A percentile compares a stretch with the other conserved stretches of the same genome.
phyloP scores from a whole-genome alignment of 2,797 vertebrate genomes.

The Mallotus villosus region DNA sequence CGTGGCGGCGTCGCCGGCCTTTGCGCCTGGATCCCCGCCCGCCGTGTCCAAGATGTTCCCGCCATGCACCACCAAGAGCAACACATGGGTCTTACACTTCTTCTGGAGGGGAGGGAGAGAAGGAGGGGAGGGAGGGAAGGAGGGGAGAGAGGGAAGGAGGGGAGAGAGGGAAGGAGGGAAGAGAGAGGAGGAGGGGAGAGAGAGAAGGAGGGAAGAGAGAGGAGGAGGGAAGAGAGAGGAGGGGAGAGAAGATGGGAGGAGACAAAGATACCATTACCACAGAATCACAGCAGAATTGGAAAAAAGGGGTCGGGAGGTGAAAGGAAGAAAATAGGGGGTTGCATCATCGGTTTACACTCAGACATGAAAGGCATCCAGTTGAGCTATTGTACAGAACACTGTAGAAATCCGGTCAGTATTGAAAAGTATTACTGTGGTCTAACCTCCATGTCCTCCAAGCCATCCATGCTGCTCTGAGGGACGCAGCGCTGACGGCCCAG shows the following conservation, averaged over 20 bases:
- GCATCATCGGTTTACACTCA: neutral
- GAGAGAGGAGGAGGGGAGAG: neutral
- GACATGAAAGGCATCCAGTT: neutral
- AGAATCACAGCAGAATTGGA: neutral
- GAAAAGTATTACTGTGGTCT: neutral
- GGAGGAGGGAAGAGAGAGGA: neutral
- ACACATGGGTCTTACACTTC: constrained; percentile 88
- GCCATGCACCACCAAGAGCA: constrained; percentile 92
- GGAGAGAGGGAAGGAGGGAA: neutral
- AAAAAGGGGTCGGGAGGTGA: no score
- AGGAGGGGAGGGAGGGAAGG: neutral
- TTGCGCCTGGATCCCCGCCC: constrained; percentile 83
- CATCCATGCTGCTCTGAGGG: constrained; percentile 89
- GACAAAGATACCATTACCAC: no score
- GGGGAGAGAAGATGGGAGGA: neutral
- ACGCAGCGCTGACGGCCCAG: constrained; percentile 80
- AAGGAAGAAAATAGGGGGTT: no score
- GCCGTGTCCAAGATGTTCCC: constrained; percentile 91
- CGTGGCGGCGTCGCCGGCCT: constrained; percentile 85
- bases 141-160: neutral
- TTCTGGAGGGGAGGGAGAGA: constrained; percentile 48
- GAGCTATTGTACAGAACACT: neutral
- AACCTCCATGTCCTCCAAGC: constrained; percentile 90
- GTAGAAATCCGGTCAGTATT: neutral
- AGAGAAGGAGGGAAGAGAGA: neutral